Percentiles rank a stretch among this genome's conserved stretches.
Evolutionary conservation across 30 jellyfish, hydroid and myxozoan genomes (phyloP).

Genomic region (Aurelia coerulea): DNA sequence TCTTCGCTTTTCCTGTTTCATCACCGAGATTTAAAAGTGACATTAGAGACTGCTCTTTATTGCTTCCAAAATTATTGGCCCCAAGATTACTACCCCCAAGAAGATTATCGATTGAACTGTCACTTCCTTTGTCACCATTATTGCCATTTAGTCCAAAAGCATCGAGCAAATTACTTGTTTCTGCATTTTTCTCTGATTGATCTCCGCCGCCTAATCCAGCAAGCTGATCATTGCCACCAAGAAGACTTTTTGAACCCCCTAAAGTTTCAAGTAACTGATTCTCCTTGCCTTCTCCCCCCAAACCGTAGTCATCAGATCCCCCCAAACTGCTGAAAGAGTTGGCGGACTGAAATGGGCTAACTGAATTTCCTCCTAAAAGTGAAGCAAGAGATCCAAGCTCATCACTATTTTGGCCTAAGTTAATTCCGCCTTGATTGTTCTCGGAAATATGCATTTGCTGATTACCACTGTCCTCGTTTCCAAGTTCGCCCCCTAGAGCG

Average conservation of each 20-base stretch:
- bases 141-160: conserved; percentile 61
- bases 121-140: conserved; percentile 35
- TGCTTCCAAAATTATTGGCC: conserved; percentile 9
- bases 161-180: conserved; percentile 46
- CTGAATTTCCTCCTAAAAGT: conserved; percentile 63
- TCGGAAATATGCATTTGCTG: conserved; percentile 85
- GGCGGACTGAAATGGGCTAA: conserved; percentile 28
- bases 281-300: conserved; percentile 41
- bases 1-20: conserved; percentile 31
- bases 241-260: conserved; percentile 42
- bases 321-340: conserved; percentile 50
- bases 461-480: conserved; percentile 59
- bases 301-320: conserved; percentile 50
- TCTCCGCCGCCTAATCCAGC: conserved; percentile 39
- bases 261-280: conserved; percentile 23
- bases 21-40: conserved; percentile 60
- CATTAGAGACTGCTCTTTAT: conserved; percentile 43
- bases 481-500: conserved; percentile 80
- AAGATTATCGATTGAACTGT: conserved; percentile 7
- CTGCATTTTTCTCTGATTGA: conserved; percentile 37
- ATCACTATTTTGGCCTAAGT: conserved; percentile 63
- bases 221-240: conserved; percentile 42
- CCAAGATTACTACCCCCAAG: too few species aligned
- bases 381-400: conserved; percentile 68
- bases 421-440: conserved; percentile 80